Percentiles rank a stretch among this genome's conserved stretches.
Evolutionary conservation across 2,797 vertebrate species (phyloP).

Genomic region (Aldrovandia affinis): DNA sequence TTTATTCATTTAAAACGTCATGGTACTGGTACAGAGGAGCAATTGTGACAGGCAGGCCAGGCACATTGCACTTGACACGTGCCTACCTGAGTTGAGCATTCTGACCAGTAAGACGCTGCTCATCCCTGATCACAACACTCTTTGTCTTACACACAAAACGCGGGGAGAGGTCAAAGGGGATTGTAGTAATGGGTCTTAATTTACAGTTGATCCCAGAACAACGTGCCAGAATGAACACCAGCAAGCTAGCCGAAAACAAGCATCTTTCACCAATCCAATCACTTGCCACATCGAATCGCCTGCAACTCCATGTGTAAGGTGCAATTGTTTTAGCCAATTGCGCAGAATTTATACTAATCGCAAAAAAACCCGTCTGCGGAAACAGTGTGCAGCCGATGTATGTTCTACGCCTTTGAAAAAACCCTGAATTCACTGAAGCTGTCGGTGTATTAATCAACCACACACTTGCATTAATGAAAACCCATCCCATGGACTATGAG

Average conservation of each 20-base stretch:
- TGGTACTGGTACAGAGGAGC: neutral
- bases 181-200: constrained; percentile 8
- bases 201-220: neutral
- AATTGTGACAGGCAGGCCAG: constrained; percentile 5
- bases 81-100: constrained; percentile 20
- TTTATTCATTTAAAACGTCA: neutral
- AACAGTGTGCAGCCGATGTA: neutral
- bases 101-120: constrained; percentile 16
- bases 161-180: constrained; percentile 25
- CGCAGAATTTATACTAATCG: neutral
- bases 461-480: neutral
- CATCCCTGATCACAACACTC: constrained; percentile 19
- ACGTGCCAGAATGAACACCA: neutral
- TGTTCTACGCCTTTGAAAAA: neutral
- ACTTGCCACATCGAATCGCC: neutral
- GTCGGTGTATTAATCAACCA: neutral
- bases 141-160: constrained; percentile 2
- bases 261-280: neutral
- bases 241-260: neutral
- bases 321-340: neutral
- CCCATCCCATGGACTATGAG: neutral
- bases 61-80: neutral
- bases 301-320: too few relatives aligned
- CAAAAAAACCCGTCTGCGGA: neutral
- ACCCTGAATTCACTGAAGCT: neutral